Evolutionary conservation across 1,140 invertebrate genomes (phyloP).

Genomic region (Proctacanthus coquilletti): DNA sequence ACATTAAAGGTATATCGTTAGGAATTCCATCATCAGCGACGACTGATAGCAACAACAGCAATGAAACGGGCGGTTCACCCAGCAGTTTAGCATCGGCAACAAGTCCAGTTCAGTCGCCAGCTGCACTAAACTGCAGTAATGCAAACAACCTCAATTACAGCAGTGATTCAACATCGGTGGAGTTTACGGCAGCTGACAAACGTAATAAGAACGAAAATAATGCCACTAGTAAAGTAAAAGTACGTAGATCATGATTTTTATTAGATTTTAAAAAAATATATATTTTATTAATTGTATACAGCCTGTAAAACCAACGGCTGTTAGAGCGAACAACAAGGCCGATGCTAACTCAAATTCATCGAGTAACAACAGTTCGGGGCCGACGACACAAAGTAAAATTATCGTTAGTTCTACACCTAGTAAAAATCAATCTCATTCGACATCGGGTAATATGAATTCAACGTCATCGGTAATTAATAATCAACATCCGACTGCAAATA

Average conservation of each 20-base stretch:
- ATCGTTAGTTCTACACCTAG: conserved; percentile 28
- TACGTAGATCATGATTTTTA: conserved; percentile 10
- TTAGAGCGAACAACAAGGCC: conserved; percentile 39
- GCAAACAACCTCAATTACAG: conserved; percentile 45
- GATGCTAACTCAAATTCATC: conserved; percentile 9
- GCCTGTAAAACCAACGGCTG: conserved; percentile 58
- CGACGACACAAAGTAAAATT: conserved; percentile 14
- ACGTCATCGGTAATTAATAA: not conserved
- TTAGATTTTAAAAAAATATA: not conserved
- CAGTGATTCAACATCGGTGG: conserved; percentile 48
- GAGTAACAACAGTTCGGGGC: conserved; percentile 8
- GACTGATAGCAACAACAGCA: conserved; percentile 66
- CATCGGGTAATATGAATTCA: conserved; percentile 18
- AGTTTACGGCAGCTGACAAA: conserved; percentile 51
- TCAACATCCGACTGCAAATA: not conserved
- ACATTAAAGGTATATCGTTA: conserved; percentile 10
- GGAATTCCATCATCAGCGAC: conserved; percentile 60
- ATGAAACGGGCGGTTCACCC: conserved; percentile 63
- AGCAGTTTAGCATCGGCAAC: conserved; percentile 58
- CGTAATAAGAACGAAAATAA: conserved; percentile 41
- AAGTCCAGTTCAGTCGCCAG: conserved; percentile 35
- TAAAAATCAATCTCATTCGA: conserved; percentile 18
- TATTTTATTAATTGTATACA: conserved; percentile 13
- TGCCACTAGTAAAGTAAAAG: conserved; percentile 24
- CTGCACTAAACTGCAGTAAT: conserved; percentile 15